These are phyloP conservation scores for Siphamia tubifer DNA, from an alignment of 2,113 vertebrate genomes.

Conservation along the genomic window DNA sequence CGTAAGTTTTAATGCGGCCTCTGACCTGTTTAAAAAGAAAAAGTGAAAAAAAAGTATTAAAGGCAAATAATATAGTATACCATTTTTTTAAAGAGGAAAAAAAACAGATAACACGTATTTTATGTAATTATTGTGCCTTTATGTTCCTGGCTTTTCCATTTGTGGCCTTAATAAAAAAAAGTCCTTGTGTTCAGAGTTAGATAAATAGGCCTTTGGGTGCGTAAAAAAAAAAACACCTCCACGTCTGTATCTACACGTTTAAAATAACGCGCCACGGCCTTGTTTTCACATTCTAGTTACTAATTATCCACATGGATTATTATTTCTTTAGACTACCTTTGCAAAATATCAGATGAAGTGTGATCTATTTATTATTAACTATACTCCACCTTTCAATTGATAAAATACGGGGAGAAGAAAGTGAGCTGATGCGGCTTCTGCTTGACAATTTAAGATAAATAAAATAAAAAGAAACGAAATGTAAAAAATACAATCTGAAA, in stretches of 20 bases:
- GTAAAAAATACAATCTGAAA: too few relatives aligned
- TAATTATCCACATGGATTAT: slow-evolving; percentile 79
- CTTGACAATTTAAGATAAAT: not conserved
- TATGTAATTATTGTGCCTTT: too few relatives aligned
- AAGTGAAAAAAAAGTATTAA: not conserved
- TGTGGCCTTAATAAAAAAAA: too few relatives aligned
- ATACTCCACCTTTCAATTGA: slow-evolving; percentile 21
- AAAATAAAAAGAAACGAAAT: too few relatives aligned
- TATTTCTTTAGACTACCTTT: slow-evolving; percentile 73
- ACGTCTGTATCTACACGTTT: slow-evolving; percentile 67
- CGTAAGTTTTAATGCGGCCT: slow-evolving; percentile 76
- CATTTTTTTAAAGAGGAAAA: too few relatives aligned
- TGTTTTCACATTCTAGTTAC: slow-evolving; percentile 77
- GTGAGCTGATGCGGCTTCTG: not conserved
- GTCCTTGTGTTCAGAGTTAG: not conserved
- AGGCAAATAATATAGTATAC: not conserved
- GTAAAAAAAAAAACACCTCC: not conserved
- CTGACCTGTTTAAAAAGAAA: not conserved
- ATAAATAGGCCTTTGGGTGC: not conserved
- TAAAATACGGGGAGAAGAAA: slow-evolving; percentile 21
- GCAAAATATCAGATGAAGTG: slow-evolving; percentile 74
- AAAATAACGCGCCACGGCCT: slow-evolving; percentile 67
- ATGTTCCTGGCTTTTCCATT: not conserved
- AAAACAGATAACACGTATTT: too few relatives aligned
- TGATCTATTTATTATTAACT: slow-evolving; percentile 80